Conservation (phyloP, 2,113 vertebrate species). For the Phaetusa simplex region DNA sequence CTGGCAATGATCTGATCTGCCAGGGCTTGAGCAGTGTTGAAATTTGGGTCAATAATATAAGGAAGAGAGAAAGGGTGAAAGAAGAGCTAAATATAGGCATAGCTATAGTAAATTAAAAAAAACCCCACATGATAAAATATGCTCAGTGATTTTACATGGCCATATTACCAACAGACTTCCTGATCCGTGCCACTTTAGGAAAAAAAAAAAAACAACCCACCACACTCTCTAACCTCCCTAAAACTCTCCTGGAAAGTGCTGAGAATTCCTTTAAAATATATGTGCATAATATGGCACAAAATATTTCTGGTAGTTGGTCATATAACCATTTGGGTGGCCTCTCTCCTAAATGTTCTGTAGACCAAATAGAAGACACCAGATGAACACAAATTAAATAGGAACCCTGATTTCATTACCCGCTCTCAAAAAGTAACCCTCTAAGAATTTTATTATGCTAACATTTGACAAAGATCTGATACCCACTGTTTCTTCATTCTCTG, state of each 20-base stretch:
- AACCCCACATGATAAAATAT: background rate
- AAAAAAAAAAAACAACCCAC: no score
- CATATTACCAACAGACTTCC: background rate
- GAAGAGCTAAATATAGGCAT: background rate
- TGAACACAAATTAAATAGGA: background rate
- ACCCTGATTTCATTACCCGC: background rate
- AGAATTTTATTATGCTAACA: background rate
- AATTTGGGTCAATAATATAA: background rate
- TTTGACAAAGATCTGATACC: background rate
- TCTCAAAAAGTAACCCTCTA: background rate
- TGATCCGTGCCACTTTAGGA: background rate
- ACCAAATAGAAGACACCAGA: background rate
- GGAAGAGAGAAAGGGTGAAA: background rate
- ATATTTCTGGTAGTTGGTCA: background rate
- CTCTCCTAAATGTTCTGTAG: background rate
- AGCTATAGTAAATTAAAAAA: background rate
- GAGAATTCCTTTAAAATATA: background rate
- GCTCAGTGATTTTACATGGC: background rate
- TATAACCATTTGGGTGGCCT: background rate
- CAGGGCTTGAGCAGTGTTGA: background rate
- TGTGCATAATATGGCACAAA: background rate
- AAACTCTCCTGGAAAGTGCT: background rate
- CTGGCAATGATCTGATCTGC: background rate
- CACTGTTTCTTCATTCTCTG: background rate
- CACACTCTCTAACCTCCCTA: background rate